These are phyloP conservation scores for Chloroclystis v-ata DNA, from an alignment of 2,888 invertebrate genomes.

Conservation along the genomic window DNA sequence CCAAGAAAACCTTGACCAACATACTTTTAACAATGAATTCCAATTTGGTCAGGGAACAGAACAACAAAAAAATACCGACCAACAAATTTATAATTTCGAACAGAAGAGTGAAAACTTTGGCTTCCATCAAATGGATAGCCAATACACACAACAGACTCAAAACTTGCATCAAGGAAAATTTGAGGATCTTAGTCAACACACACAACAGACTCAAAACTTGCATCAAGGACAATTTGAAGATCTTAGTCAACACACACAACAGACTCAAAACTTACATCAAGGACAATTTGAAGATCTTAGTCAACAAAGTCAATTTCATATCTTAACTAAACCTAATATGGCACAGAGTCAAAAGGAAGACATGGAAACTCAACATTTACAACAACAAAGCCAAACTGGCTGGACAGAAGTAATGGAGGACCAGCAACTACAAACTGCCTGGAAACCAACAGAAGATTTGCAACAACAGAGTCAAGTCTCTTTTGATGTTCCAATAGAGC, in stretches of 20 bases:
- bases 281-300: slow-evolving; percentile 19
- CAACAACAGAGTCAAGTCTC: slow-evolving; percentile 14
- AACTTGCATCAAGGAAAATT: background rate
- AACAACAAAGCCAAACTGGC: slow-evolving; percentile 21
- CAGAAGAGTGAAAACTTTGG: slow-evolving; percentile 24
- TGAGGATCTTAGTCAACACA: slow-evolving; percentile 14
- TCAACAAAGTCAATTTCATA: slow-evolving; percentile 20
- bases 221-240: no score
- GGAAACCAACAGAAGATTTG: slow-evolving; percentile 14
- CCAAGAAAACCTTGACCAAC: slow-evolving; percentile 18
- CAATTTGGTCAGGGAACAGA: slow-evolving; percentile 18
- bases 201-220: background rate
- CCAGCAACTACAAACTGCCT: slow-evolving; percentile 12
- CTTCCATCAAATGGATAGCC: slow-evolving; percentile 24
- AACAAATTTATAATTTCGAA: slow-evolving; percentile 25
- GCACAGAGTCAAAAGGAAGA: slow-evolving; percentile 21
- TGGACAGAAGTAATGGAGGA: slow-evolving; percentile 12
- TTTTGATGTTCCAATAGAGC: slow-evolving; percentile 6
- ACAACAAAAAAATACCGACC: slow-evolving; percentile 25
- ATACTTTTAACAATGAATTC: slow-evolving; percentile 16
- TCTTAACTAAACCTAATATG: slow-evolving; percentile 10
- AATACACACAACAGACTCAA: background rate
- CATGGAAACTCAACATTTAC: slow-evolving; percentile 14
- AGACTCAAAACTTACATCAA: slow-evolving; percentile 25
- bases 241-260: slow-evolving; percentile 14